These are phyloP conservation scores for Peromyscus nudipes DNA, from an alignment of 2,797 vertebrate species.

Conservation along the genomic window DNA sequence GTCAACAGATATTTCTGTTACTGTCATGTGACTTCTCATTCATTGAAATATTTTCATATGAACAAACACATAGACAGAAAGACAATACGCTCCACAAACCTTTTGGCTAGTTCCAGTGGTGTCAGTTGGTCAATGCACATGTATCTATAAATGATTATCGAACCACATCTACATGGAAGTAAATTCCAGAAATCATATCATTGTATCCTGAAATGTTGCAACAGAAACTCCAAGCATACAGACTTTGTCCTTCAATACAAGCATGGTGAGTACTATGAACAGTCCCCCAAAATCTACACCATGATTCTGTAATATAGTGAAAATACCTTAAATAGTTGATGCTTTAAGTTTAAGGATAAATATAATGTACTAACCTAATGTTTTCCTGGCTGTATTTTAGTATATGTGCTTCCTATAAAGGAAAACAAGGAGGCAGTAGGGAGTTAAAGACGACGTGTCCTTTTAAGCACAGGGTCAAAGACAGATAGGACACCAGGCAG, in stretches of 20 bases:
- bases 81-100: fast-evolving
- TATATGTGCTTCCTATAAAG: neutral
- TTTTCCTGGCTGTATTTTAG: neutral
- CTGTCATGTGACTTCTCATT: neutral
- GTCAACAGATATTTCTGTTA: neutral
- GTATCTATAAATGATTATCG: no score
- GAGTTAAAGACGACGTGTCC: neutral
- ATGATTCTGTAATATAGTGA: neutral
- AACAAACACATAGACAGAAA: neutral
- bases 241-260: neutral
- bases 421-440: neutral
- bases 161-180: neutral
- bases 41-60: neutral
- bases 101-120: neutral
- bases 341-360: slow-evolving; percentile 22
- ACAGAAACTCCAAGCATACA: neutral
- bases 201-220: neutral
- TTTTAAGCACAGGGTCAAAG: neutral
- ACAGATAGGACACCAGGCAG: neutral
- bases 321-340: neutral
- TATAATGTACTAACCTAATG: neutral
- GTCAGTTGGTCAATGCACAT: neutral
- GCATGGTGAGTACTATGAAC: neutral
- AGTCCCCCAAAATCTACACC: neutral
- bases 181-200: neutral